phyloP scores from a whole-genome alignment of 2,888 invertebrate species.

The Norana najaformis region DNA sequence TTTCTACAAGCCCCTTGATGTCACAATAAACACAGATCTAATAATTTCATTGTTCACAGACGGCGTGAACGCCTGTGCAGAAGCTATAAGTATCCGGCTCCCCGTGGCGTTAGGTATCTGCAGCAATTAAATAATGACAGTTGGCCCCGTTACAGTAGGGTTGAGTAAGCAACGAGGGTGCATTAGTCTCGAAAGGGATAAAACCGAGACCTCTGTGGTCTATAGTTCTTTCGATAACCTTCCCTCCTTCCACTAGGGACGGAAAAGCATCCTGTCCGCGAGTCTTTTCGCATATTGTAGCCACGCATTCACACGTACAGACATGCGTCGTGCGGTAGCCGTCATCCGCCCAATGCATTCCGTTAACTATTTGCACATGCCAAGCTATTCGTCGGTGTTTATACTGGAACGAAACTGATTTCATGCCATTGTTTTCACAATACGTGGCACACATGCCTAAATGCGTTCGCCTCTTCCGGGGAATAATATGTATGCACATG shows the following conservation, averaged over 20 bases:
- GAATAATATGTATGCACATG: slow-evolving; percentile 13
- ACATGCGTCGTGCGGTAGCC: background rate
- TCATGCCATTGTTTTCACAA: slow-evolving; percentile 13
- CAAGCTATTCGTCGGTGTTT: slow-evolving; percentile 4
- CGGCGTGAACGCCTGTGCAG: too few relatives aligned
- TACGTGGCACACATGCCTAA: background rate
- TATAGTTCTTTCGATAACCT: background rate
- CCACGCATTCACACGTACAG: background rate
- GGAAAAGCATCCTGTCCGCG: background rate
- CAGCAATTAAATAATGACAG: background rate
- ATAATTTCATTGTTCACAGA: too few relatives aligned
- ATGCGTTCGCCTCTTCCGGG: background rate
- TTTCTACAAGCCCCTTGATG: background rate
- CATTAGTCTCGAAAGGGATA: too few relatives aligned
- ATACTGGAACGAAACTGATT: background rate
- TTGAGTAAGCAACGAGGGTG: background rate
- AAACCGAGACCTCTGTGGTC: background rate
- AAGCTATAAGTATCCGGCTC: too few relatives aligned
- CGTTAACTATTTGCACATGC: slow-evolving; percentile 3
- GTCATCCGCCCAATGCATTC: background rate
- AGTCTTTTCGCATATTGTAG: background rate
- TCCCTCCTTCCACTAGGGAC: background rate
- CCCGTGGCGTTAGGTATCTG: background rate
- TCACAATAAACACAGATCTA: too few relatives aligned
- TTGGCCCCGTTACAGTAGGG: background rate